Conservation (phyloP, 2,113 vertebrate genomes). For the Serinus canaria region DNA sequence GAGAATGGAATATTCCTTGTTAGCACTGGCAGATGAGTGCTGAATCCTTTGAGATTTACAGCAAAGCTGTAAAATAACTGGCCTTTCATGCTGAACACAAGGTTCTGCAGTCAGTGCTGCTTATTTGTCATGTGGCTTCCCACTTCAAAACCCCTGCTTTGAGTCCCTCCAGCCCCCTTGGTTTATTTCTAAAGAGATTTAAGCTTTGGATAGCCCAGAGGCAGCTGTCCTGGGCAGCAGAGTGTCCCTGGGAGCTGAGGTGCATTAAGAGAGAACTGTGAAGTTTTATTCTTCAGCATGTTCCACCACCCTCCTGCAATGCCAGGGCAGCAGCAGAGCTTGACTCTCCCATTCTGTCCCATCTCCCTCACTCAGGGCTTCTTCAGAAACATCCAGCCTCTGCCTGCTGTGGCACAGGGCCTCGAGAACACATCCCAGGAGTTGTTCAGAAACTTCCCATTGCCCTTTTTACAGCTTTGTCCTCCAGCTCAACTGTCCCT, state of each 20-base stretch:
- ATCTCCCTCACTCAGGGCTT: background rate
- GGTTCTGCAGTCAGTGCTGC: background rate
- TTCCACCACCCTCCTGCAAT: background rate
- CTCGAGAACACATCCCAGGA: background rate
- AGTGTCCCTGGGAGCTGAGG: background rate
- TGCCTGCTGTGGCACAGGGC: background rate
- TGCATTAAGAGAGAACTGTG: background rate
- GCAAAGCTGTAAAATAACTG: background rate
- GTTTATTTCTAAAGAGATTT: background rate
- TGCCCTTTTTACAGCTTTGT: background rate
- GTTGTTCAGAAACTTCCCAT: background rate
- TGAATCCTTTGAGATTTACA: background rate
- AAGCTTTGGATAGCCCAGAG: conserved; percentile 16
- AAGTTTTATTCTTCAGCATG: background rate
- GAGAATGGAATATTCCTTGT: background rate
- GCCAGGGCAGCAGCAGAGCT: background rate
- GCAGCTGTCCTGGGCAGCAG: background rate
- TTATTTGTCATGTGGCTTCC: background rate
- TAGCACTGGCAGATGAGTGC: background rate
- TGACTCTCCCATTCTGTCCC: background rate
- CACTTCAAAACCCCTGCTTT: background rate
- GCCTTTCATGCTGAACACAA: background rate
- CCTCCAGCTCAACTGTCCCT: background rate
- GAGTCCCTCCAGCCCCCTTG: background rate
- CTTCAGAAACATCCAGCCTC: background rate